Evolutionary conservation across 2,113 vertebrate genomes (phyloP), one percentile per base, ranked within the genome.

Genomic region (Fukomys damarensis): DNA sequence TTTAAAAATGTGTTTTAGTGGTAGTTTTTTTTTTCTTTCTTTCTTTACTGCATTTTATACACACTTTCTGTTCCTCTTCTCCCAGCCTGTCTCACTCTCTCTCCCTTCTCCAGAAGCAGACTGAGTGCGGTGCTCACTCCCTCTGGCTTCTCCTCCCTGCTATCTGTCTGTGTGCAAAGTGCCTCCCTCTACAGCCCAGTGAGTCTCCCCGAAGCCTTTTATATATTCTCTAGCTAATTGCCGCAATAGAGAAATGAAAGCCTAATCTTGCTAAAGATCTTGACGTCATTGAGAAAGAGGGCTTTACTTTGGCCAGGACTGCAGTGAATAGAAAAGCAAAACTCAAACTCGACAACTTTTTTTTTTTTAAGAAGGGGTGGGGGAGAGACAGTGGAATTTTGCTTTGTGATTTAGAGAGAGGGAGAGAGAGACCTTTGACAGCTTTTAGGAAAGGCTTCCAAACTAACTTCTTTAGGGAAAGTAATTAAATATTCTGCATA

Each of bases 231-330:
- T 98, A 98, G 98, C 99, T 99, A 99, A 99, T 99, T 99, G 98
- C 98, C 98, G 98, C 98, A 99, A 99, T 98, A 99, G 98, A 99
- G 99, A 99, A 99, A 99, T 99, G 98, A 99, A 99, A 98, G 98
- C 99, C 99, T 99, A 99, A 99, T 99, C 99, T 99, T 99, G 98
- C 98, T 98, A 98, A 98, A 98, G 98, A 99, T 99, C 99, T 99
- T 99, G 99, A 99, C 99, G 99, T 99, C 99, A 99, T 98, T 98
- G 98, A 98, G 98, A 98, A 99, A 99, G 98, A 99, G 99, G 98
- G 99, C 99, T 99, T 99, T 99, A 98, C 98, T 99, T 98, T 98
- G 98, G 98, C 98, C 98, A 98, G 98, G 97, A 97, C 97, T 98
- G 98, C 98, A 98, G 98, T 98, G 98, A 98, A 98, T 98, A 98